phyloP scores from a whole-genome alignment of 2,888 invertebrate genomes.

The Prosopocoilus inquinatus region DNA sequence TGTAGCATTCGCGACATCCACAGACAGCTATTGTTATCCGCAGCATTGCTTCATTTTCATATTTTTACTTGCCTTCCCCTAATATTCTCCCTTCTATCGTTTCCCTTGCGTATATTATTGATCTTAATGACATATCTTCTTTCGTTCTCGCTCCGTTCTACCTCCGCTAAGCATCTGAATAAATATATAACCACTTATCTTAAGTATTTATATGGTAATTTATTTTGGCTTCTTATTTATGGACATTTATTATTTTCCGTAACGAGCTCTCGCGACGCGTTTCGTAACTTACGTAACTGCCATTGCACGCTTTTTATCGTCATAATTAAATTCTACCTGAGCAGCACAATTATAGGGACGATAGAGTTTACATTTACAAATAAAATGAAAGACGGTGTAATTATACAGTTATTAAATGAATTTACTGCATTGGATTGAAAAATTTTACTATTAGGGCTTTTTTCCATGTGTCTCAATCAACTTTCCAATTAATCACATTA shows the following conservation, averaged over 20 bases:
- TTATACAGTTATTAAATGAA: too few species aligned
- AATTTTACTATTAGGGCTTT: too few species aligned
- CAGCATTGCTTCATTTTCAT: slow-evolving; percentile 47
- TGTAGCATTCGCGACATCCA: slow-evolving; percentile 44
- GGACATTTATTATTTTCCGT: not conserved
- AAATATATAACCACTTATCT: slow-evolving; percentile 38
- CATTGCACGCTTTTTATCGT: too few species aligned
- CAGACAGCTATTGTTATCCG: slow-evolving; percentile 47
- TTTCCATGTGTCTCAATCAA: too few species aligned
- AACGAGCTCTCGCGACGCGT: too few species aligned
- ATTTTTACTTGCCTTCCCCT: slow-evolving; percentile 35
- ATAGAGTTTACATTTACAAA: too few species aligned
- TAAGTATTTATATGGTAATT: slow-evolving; percentile 22
- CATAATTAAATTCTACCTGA: too few species aligned
- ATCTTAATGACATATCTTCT: slow-evolving; percentile 48
- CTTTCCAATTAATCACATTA: too few species aligned
- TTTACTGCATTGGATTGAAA: too few species aligned
- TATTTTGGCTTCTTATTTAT: slow-evolving; percentile 4
- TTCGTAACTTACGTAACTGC: too few species aligned
- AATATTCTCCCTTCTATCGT: slow-evolving; percentile 27
- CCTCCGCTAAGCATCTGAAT: slow-evolving; percentile 33
- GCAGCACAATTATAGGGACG: too few species aligned
- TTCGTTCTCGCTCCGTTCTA: slow-evolving; percentile 32
- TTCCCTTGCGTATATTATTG: slow-evolving; percentile 48
- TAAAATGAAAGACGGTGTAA: too few species aligned